Evolutionary conservation across 2,888 invertebrate species (phyloP).

Genomic region (Pammene fasciana): DNA sequence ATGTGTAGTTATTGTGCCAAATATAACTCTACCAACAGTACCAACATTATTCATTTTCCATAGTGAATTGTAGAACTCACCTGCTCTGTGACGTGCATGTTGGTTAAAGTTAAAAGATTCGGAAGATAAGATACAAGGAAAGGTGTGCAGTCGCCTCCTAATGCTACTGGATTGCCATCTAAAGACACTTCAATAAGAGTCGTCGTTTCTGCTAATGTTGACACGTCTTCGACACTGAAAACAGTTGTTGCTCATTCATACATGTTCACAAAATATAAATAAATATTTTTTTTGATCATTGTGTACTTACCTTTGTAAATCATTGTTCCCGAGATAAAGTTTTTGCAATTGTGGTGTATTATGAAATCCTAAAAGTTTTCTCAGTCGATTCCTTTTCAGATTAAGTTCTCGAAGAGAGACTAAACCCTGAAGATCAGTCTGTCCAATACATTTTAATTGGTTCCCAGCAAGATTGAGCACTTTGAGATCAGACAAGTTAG

Average conservation of each 20-base stretch:
- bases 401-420: conserved; percentile 92
- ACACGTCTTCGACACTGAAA: conserved; percentile 92
- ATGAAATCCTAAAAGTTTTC: conserved; percentile 91
- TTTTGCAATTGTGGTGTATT: conserved; percentile 90
- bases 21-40: no score
- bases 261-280: no score
- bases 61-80: no score
- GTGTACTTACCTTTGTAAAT: conserved; percentile 80
- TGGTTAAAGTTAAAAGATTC: conserved; percentile 87
- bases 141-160: conserved; percentile 91
- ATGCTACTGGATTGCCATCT: conserved; percentile 92
- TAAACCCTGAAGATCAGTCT: conserved; percentile 90
- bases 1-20: no score
- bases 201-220: conserved; percentile 89
- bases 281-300: not conserved
- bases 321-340: conserved; percentile 92
- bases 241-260: not conserved
- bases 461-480: conserved; percentile 97
- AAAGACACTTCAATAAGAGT: conserved; percentile 92
- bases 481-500: conserved; percentile 89
- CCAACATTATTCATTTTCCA: no score
- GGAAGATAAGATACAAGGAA: conserved; percentile 92
- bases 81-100: conserved; percentile 91
- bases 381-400: conserved; percentile 92
- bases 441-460: conserved; percentile 90